A percentile compares a stretch with the other conserved stretches of the same genome.
Evolutionary conservation across 2,113 vertebrate species (phyloP).

Genomic region (Brachionichthys hirsutus): DNA sequence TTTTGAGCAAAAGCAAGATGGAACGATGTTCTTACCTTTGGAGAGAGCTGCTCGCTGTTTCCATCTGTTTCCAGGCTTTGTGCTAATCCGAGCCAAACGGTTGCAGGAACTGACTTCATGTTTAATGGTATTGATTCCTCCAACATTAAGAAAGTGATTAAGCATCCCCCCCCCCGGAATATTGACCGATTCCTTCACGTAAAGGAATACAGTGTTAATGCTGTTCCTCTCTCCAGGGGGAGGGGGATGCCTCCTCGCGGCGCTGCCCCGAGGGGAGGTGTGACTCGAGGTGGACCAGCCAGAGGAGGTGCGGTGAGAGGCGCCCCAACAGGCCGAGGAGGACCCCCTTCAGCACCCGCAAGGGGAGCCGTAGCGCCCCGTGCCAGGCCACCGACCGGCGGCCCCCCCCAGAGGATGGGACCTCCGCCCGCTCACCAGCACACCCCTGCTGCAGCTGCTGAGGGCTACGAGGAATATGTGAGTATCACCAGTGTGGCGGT

Average conservation of each 20-base stretch:
- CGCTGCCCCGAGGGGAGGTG: conserved; percentile 81
- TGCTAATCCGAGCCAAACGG: background rate
- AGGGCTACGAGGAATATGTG: conserved; percentile 92
- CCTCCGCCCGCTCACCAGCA: conserved; percentile 78
- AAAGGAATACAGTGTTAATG: background rate
- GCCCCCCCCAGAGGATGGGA: conserved; percentile 87
- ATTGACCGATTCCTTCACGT: background rate
- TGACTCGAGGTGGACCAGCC: conserved; percentile 85
- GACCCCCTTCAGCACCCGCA: conserved; percentile 81
- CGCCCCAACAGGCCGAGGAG: conserved; percentile 82
- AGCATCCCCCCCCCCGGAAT: background rate
- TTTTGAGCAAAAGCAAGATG: too few relatives aligned
- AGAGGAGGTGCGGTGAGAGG: conserved; percentile 87
- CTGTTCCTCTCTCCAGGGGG: conserved; percentile 73
- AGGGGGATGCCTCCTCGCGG: conserved; percentile 90
- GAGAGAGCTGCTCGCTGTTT: background rate
- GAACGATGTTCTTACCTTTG: too few relatives aligned
- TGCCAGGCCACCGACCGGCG: conserved; percentile 80
- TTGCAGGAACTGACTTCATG: background rate
- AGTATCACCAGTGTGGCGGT: conserved; percentile 59
- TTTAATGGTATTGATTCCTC: background rate
- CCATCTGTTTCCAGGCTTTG: background rate
- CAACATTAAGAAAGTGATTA: background rate
- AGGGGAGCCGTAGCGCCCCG: conserved; percentile 82
- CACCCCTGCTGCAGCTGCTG: conserved; percentile 72